Conservation (phyloP, 2,888 invertebrate genomes). For the Machimus rusticus region DNA sequence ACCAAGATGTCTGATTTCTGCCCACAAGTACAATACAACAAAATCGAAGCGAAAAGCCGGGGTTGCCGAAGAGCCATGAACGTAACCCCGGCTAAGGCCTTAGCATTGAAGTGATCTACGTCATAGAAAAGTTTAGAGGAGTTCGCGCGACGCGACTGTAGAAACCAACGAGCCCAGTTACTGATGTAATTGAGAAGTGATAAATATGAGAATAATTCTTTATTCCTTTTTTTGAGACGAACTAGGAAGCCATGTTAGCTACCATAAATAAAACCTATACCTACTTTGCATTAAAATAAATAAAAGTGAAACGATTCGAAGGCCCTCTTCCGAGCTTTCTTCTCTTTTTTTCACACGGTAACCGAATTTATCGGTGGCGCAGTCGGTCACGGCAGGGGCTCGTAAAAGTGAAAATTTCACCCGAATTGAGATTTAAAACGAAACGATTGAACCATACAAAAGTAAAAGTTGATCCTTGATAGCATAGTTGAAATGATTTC, state of each 20-base stretch:
- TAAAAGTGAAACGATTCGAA: constrained; percentile 10
- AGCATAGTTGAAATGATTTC: background rate
- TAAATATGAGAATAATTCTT: constrained; percentile 26
- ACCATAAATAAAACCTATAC: constrained; percentile 10
- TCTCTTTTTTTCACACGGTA: background rate
- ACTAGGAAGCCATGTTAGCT: constrained; percentile 45
- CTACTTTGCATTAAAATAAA: background rate
- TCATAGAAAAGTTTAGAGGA: constrained; percentile 41
- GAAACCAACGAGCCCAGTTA: background rate
- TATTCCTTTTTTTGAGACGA: background rate
- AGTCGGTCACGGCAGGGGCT: background rate
- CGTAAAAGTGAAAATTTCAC: constrained; percentile 14
- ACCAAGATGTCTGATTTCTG: constrained; percentile 18
- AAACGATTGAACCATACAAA: background rate
- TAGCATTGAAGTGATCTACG: constrained; percentile 55
- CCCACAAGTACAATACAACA: constrained; percentile 10
- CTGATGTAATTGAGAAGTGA: constrained; percentile 4
- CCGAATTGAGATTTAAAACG: background rate
- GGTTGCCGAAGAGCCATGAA: constrained; percentile 54
- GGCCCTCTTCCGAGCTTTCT: background rate
- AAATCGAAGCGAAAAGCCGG: constrained; percentile 44
- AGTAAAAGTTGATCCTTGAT: constrained; percentile 4
- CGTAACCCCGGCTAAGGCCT: constrained; percentile 61
- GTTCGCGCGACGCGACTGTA: constrained; percentile 41
- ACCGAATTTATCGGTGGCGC: background rate